A percentile compares a stretch with the other conserved stretches of the same genome.
Conservation (phyloP, 1,140 invertebrate species). For the Leptinotarsa texana region DNA sequence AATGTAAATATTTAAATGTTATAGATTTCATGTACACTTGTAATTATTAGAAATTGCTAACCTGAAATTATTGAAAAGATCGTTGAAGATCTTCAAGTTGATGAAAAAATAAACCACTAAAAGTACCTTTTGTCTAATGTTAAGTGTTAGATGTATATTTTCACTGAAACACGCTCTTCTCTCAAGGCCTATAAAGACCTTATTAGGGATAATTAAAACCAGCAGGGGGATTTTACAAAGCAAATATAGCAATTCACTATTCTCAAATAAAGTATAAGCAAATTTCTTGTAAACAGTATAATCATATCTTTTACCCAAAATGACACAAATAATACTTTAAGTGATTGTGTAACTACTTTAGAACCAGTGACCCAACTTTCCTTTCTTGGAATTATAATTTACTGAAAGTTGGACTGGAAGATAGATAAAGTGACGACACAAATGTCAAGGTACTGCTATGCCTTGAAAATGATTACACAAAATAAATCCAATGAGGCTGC, state of each 20-base stretch:
- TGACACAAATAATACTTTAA: too few species aligned
- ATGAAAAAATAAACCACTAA: constrained; percentile 36
- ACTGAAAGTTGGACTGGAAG: too few species aligned
- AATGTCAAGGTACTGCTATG: too few species aligned
- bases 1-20: too few species aligned
- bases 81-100: constrained; percentile 37
- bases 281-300: constrained; percentile 45
- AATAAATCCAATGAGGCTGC: too few species aligned
- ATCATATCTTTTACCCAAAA: constrained; percentile 29
- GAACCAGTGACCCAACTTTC: too few species aligned
- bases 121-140: constrained; percentile 37
- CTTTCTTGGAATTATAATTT: too few species aligned
- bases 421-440: too few species aligned
- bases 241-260: constrained; percentile 41
- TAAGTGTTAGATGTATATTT: constrained; percentile 42
- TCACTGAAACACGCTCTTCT: constrained; percentile 43
- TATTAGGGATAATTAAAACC: constrained; percentile 43
- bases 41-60: constrained; percentile 40
- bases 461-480: too few species aligned
- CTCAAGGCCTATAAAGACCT: constrained; percentile 44
- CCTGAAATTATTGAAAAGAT: constrained; percentile 33
- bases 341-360: too few species aligned
- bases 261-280: constrained; percentile 44
- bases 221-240: constrained; percentile 39
- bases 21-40: too few species aligned